phyloP scores from a whole-genome alignment of 2,797 vertebrate genomes.

The Cheirogaleus major region DNA sequence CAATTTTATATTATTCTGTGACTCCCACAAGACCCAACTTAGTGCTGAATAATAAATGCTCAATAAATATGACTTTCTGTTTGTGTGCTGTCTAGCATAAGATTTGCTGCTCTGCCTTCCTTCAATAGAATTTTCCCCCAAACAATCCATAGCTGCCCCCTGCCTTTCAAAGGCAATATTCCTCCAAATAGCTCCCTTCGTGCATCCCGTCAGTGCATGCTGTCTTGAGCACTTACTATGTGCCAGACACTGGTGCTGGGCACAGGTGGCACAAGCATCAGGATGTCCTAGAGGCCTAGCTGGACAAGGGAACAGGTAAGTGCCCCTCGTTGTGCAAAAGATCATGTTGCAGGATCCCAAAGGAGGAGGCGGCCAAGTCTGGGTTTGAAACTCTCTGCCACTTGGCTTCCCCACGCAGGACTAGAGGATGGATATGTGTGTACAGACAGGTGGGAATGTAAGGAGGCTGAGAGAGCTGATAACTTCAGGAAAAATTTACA shows the following conservation, averaged over 20 bases:
- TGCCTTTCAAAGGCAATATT: not conserved
- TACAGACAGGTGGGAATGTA: no score
- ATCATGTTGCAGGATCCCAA: fast-evolving
- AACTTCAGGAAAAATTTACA: not conserved
- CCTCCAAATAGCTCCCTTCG: not conserved
- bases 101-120: not conserved
- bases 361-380: no score
- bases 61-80: not conserved
- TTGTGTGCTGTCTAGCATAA: not conserved
- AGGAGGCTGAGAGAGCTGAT: not conserved
- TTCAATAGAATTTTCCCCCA: not conserved
- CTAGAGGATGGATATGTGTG: not conserved
- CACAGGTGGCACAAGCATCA: not conserved
- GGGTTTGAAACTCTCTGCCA: not conserved
- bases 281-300: fast-evolving
- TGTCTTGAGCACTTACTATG: not conserved
- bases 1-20: not conserved
- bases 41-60: not conserved
- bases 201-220: fast-evolving
- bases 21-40: not conserved
- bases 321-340: not conserved
- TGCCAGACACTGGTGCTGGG: no score
- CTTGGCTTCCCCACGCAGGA: not conserved
- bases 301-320: not conserved
- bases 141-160: not conserved